Base-by-base conservation (phyloP, 1,140 invertebrate genomes). In the Charaxes varanes region DNA sequence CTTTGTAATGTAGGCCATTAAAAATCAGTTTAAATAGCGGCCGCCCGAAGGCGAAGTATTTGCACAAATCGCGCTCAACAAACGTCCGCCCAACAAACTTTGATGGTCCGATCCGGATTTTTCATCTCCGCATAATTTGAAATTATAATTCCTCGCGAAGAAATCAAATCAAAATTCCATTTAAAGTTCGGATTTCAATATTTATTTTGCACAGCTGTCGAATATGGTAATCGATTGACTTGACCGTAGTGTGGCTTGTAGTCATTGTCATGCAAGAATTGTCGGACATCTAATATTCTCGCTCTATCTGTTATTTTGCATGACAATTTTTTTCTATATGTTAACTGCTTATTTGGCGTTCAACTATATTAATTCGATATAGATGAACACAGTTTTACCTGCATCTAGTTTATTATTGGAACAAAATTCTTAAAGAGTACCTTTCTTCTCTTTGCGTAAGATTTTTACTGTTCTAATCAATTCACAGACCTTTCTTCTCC, bases 81-180 rank as follows among this genome's bases (percentile, higher is more conserved):
- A 18, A 37, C 37, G 23, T 40, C 35, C 36, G 31, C 34, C 23
- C 31, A 7, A 34, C 34, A 46, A 76, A 79, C 60, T 77, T 77
- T 71, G 63, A 74, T 78, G 65, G 69, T 63, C 67, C 65, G 59
- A 76, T 74, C 65, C 59, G 46, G 72, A 80, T 80, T 80, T 80
- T 80, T 80, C 74, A 72, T 79, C 70, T 71, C 56, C 52, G 58
- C 62, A 65, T 72, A 68, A 80, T 80, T 80, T 80, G 66, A 71
- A 80, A 80, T 80, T 80, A 80, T 76, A 80, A 80, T 77, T 57
- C 61, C 57, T 53, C 36, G 53, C 50, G 53, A 76, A 77, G 76
- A 71, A 77, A 80, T 77, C 72, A 71, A 80, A 80, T 80, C 71
- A 80, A 77, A 80, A 80, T 80, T 76, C 71, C 71, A 80, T 80